phyloP scores from a whole-genome alignment of 2,797 vertebrate genomes.

The Lycodopsis pacificus region DNA sequence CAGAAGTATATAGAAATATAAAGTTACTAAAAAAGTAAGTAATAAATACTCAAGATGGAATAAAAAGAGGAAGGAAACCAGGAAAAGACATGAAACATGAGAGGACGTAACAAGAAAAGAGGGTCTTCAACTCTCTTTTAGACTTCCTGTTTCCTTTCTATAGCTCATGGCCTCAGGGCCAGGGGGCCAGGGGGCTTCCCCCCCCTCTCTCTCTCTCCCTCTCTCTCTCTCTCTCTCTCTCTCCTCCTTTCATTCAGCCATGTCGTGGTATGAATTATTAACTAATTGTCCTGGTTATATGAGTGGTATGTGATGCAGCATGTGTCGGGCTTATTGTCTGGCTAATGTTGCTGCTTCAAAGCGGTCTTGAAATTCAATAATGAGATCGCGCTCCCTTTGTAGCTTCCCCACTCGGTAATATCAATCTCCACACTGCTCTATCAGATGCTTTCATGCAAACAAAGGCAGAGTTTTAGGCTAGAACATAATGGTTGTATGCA shows the following conservation, averaged over 20 bases:
- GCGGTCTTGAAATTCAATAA: constrained; percentile 44
- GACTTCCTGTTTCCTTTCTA: constrained; percentile 28
- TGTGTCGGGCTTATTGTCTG: constrained; percentile 52
- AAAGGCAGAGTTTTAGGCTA: background rate
- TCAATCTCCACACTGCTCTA: constrained; percentile 14
- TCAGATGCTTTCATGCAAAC: constrained; percentile 6
- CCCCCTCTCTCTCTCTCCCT: background rate
- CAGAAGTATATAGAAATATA: background rate
- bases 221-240: background rate
- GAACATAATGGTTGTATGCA: background rate
- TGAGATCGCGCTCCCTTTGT: constrained; percentile 34
- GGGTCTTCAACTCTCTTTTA: constrained; percentile 1
- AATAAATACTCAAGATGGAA: background rate
- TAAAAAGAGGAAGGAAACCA: background rate
- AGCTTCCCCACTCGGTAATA: constrained; percentile 10
- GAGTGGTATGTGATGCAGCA: constrained; percentile 45
- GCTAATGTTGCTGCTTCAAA: constrained; percentile 53
- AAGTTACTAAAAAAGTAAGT: no score
- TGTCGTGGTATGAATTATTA: constrained; percentile 59
- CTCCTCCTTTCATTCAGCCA: constrained; percentile 1
- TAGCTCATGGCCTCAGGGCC: constrained; percentile 39
- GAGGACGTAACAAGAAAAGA: background rate
- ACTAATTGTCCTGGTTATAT: constrained; percentile 61
- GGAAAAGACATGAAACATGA: background rate
- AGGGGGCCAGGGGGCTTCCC: background rate